Base-by-base conservation (phyloP, 2,888 invertebrate genomes). In the Danaus chrysippus region DNA sequence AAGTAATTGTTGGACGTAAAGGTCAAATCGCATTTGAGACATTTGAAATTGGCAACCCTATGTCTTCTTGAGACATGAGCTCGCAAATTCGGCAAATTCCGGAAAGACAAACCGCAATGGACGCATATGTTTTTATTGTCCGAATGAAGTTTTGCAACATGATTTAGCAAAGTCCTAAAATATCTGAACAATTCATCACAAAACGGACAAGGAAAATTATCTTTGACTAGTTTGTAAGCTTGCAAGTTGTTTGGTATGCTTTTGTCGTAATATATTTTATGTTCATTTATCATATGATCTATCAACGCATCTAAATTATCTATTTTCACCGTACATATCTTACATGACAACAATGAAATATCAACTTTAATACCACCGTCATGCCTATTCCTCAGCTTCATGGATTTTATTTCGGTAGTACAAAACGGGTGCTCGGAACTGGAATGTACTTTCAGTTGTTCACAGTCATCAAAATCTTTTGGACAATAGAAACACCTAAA, bases 401-500 rank as follows among this genome's bases (percentile, higher is more conserved):
- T 81, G 3, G 77, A 78, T 65, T 82, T 84, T 10, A 82, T 69
- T 60, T 75, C 77, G 0, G 76, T 78, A 69, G 87, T 83, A 61
- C 87, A 87, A 10, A 78, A 65, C 0, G 87, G 85, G 66, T 90
- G 89, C 34, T 79, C 80, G 0, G 65, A 66, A 1, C 74, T 65
- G 0, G 86, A 83, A 54, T 90, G 90, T 8, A 80, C 72, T 66
- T 78, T 84, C 1, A 90, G 73, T 56, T 78, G 78, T 1, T 82
- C 77, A 58, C 86, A 84, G 12, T 80, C 77, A 0, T 67, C 70
- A 56, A 86, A 90, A 52, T 86, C 83, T 74, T 81, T 79, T 0
- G 86, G 70, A 63, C 90, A 90, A 64, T 86, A 90, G 59, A 88
- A 90, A 66, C 89, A 90, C 34, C 84, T 70, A 56, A 88, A 86